Percentiles rank a stretch among this genome's conserved stretches.
These are phyloP conservation scores for Antheraea assamensis DNA, from an alignment of 2,888 invertebrate genomes.

Conservation along the genomic window DNA sequence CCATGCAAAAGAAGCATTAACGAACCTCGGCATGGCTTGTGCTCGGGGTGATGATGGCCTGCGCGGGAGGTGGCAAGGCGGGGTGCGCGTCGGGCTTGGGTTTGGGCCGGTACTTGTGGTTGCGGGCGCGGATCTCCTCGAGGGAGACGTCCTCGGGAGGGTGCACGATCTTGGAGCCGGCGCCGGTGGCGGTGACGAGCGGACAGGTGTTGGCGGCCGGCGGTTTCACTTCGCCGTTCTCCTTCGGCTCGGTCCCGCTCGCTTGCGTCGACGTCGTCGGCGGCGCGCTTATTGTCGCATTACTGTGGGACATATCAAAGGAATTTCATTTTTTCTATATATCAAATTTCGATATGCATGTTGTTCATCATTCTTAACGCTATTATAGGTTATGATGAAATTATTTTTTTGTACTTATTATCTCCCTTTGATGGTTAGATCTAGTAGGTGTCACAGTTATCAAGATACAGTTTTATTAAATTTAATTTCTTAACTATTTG, in stretches of 20 bases:
- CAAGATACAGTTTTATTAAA: no score
- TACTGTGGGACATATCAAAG: conserved; percentile 66
- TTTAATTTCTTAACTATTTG: no score
- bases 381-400: no score
- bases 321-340: no score
- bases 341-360: no score
- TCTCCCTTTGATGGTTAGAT: no score
- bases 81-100: conserved; percentile 58
- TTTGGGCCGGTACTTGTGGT: conserved; percentile 84
- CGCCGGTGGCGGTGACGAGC: conserved; percentile 89
- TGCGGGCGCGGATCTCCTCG: conserved; percentile 90
- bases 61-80: conserved; percentile 39
- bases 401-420: no score
- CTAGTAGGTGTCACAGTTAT: no score
- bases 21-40: conserved; percentile 78
- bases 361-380: no score
- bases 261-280: conserved; percentile 79
- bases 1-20: not conserved
- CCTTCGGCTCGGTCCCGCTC: conserved; percentile 60
- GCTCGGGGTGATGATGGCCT: conserved; percentile 55
- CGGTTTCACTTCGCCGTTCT: conserved; percentile 72
- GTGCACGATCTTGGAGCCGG: conserved; percentile 95
- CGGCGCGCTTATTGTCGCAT: conserved; percentile 90
- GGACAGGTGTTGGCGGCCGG: conserved; percentile 68
- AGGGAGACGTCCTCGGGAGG: conserved; percentile 96